These are phyloP conservation scores for Polymixis lichenea DNA, from an alignment of 2,888 invertebrate species.

Conservation along the genomic window DNA sequence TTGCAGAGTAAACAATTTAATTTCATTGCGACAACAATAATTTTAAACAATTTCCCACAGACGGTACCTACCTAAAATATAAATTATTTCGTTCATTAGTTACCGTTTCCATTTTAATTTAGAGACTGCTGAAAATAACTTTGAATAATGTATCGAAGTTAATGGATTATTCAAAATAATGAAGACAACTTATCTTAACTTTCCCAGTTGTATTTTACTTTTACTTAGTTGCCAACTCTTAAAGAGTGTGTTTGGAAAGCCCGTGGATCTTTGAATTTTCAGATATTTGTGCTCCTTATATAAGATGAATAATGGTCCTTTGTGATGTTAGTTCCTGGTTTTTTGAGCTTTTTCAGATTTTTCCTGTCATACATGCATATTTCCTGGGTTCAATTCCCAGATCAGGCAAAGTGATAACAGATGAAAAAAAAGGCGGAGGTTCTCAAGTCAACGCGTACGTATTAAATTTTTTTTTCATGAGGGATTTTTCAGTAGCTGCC, in stretches of 20 bases:
- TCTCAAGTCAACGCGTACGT: too few species aligned
- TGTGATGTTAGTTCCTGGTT: background rate
- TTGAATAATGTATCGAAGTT: background rate
- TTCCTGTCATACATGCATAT: background rate
- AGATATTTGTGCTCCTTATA: background rate
- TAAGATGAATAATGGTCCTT: background rate
- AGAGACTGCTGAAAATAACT: background rate
- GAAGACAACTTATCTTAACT: background rate
- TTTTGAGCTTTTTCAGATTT: background rate
- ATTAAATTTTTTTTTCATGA: background rate
- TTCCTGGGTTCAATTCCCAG: too few species aligned
- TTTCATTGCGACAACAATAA: too few species aligned
- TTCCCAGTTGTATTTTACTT: background rate
- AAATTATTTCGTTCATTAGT: background rate
- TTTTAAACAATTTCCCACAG: too few species aligned
- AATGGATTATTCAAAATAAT: background rate
- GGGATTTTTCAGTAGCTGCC: background rate
- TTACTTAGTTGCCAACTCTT: background rate
- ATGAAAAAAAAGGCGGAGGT: too few species aligned
- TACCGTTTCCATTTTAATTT: background rate
- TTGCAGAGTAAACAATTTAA: too few species aligned
- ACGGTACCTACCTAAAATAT: background rate
- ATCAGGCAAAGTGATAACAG: too few species aligned
- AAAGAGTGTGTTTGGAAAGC: background rate
- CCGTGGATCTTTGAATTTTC: background rate